A percentile compares a stretch with the other conserved stretches of the same genome.
phyloP scores from a whole-genome alignment of 2,797 vertebrate genomes.

The Tapera naevia region DNA sequence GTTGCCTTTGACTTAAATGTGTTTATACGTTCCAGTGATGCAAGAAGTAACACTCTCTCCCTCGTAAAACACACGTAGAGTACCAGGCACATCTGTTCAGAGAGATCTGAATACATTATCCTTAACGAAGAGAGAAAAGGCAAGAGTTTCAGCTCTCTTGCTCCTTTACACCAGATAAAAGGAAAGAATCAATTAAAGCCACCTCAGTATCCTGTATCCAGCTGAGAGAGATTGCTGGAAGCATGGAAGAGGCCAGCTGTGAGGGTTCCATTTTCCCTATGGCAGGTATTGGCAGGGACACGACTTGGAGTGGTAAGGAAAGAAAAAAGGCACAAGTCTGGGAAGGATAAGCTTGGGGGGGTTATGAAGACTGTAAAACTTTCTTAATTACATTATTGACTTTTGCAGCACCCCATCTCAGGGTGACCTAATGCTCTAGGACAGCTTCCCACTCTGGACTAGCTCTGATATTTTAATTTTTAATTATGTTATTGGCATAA shows the following conservation, averaged over 20 bases:
- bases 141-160: background rate
- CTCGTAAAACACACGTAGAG: rapidly evolving
- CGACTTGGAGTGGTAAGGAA: background rate
- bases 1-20: background rate
- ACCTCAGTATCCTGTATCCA: background rate
- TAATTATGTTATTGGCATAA: background rate
- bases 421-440: background rate
- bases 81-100: background rate
- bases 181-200: background rate
- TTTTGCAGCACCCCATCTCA: background rate
- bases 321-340: background rate
- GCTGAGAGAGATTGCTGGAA: background rate
- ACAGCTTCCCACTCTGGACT: background rate
- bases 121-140: background rate
- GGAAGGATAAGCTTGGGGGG: background rate
- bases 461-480: background rate
- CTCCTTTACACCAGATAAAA: background rate
- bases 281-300: background rate
- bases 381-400: background rate
- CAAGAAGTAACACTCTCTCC: background rate
- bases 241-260: background rate
- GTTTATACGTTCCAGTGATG: background rate
- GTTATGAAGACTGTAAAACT: background rate
- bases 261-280: background rate
- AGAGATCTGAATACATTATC: background rate